Percentiles rank a stretch among this genome's conserved stretches.
phyloP scores from a whole-genome alignment of 2,888 invertebrate genomes.

The Leucophora obtusa region DNA sequence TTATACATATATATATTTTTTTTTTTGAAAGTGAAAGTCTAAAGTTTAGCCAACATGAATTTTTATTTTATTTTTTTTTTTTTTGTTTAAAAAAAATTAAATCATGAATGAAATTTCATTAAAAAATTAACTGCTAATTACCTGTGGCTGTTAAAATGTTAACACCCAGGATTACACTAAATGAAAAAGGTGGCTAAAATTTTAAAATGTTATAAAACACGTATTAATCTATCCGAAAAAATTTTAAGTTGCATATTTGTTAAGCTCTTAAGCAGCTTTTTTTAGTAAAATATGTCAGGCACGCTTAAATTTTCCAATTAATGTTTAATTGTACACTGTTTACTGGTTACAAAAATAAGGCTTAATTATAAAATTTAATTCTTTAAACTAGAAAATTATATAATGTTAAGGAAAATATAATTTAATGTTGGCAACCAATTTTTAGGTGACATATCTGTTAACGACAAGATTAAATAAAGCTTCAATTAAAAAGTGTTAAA shows the following conservation, averaged over 20 bases:
- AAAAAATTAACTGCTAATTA: slow-evolving; percentile 26
- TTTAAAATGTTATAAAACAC: slow-evolving; percentile 20
- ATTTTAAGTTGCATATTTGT: background rate
- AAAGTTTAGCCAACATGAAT: slow-evolving; percentile 14
- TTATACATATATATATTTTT: slow-evolving; percentile 25
- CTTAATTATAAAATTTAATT: too few relatives aligned
- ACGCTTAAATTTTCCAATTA: slow-evolving; percentile 3
- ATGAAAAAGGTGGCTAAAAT: background rate
- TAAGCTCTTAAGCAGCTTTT: slow-evolving; percentile 25
- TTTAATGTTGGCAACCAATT: too few relatives aligned
- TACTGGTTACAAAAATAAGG: background rate
- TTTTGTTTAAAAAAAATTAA: slow-evolving; percentile 4
- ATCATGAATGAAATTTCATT: slow-evolving; percentile 40
- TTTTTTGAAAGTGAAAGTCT: slow-evolving; percentile 51
- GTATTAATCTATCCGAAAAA: slow-evolving; percentile 33
- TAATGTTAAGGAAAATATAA: too few relatives aligned
- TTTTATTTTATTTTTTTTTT: slow-evolving; percentile 23
- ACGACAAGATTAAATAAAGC: too few relatives aligned
- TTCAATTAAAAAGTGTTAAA: too few relatives aligned
- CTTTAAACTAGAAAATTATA: too few relatives aligned
- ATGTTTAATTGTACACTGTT: background rate
- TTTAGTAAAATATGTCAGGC: background rate
- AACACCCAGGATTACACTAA: slow-evolving; percentile 29
- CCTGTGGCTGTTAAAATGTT: slow-evolving; percentile 9
- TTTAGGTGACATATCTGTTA: too few relatives aligned